These are phyloP conservation scores for Cuculus canorus DNA, from an alignment of 2,797 vertebrate species.

Conservation along the genomic window DNA sequence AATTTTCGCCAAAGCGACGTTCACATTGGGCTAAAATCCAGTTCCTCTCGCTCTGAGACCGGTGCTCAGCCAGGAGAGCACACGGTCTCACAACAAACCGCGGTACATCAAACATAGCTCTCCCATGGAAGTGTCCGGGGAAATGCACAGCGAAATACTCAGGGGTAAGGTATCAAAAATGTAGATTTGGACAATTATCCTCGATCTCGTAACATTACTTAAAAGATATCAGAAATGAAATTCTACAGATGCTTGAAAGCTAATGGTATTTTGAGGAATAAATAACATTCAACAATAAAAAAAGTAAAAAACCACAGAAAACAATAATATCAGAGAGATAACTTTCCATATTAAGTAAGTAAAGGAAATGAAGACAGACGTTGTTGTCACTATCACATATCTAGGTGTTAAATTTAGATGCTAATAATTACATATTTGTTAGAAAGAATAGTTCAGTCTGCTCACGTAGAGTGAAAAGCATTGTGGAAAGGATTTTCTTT, in stretches of 20 bases:
- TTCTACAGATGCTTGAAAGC: background rate
- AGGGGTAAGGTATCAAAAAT: background rate
- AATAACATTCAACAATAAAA: background rate
- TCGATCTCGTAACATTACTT: background rate
- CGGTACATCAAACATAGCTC: accelerated
- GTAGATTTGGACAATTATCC: background rate
- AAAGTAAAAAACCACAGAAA: background rate
- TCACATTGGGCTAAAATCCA: background rate
- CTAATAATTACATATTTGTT: slow-evolving; percentile 44
- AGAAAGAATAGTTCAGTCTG: background rate
- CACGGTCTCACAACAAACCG: accelerated
- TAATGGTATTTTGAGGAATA: background rate
- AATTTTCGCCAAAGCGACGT: background rate
- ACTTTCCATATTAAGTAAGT: background rate
- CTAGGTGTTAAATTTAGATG: slow-evolving; percentile 12
- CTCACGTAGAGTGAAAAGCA: background rate
- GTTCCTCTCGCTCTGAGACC: background rate
- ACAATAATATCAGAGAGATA: background rate
- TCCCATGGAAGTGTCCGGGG: accelerated
- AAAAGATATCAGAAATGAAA: background rate
- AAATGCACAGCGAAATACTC: background rate
- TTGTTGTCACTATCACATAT: background rate
- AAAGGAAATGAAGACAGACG: background rate
- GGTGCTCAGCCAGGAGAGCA: background rate
- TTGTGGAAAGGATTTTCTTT: slow-evolving; percentile 39